Evolutionary conservation across 2,113 vertebrate species (phyloP), one percentile per base, ranked within the genome.

Genomic region (Cavia aperea): DNA sequence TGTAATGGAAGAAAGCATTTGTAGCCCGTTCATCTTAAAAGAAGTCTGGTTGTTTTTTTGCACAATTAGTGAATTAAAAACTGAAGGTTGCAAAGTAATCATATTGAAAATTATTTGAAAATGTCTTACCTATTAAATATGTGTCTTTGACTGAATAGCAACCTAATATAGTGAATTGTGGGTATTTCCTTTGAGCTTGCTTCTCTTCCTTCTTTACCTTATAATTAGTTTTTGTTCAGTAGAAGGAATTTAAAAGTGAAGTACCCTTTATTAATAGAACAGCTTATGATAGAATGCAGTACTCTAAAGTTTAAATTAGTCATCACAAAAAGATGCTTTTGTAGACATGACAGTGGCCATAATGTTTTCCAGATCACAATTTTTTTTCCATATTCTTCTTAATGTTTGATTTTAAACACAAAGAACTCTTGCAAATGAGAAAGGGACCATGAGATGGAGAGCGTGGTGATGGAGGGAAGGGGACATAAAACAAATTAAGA

Each of bases 61-160:
- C 81, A 95, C 94, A 95, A 60, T 85, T 29, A 65, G 18, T 87
- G 46, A 89, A 56, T 94, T 93, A 84, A 95, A 93, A 88, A 68
- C 62, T 68, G 65, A 81, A 78, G 16, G 46, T 43, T 78, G 14
- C 29, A 78, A 51, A 78, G 75, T 78, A 51, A 60, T 75, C 33
- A 49, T 83, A 39, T 77, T 88, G 23, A n/a, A 93, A 89, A 60
- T 65, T 91, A 19, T 86, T 91, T 94, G 60, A 92, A 43, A 79
- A 88, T 92, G 33, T 93, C 36, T 87, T 81, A 70, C 66, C 49
- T 73, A 46, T 91, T 92, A 77, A 83, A 36, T 91, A 15, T n/a
- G 11, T 88, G 26, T 87, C 12, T 93, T 88, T 94, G 77, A 91
- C 60, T 88, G 72, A 83, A 73, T 66, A 70, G 31, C 85, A 93